Percentiles rank a stretch among this genome's conserved stretches.
These are phyloP conservation scores for Semicossyphus pulcher DNA, from an alignment of 2,113 vertebrate species.

Conservation along the genomic window DNA sequence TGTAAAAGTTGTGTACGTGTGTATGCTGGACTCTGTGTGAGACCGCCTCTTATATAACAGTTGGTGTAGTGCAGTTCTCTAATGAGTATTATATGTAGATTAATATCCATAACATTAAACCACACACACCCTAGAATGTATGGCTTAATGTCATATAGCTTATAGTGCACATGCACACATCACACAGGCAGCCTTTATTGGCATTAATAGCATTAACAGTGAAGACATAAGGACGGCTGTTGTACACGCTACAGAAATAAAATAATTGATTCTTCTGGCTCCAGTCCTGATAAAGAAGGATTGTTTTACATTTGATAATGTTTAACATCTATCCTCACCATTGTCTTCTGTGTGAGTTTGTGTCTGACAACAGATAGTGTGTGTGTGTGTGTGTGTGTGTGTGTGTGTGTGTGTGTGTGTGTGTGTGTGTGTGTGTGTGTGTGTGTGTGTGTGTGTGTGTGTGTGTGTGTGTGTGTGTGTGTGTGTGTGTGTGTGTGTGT, in stretches of 20 bases:
- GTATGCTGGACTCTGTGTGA: neutral
- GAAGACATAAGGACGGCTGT: conserved; percentile 1
- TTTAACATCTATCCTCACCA: neutral
- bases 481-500: conserved; percentile 9
- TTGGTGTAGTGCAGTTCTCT: conserved; percentile 19
- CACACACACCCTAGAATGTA: neutral
- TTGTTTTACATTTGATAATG: neutral
- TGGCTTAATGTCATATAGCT: too few species aligned
- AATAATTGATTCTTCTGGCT: conserved; percentile 1
- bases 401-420: neutral
- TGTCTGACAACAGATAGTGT: conserved; percentile 1
- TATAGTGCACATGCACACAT: neutral
- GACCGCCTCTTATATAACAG: conserved; percentile 20
- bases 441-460: neutral
- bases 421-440: conserved; percentile 7
- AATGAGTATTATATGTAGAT: conserved; percentile 51
- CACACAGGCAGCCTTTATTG: neutral
- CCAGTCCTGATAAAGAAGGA: neutral
- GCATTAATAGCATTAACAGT: conserved; percentile 17
- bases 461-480: too few species aligned
- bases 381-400: conserved; percentile 12
- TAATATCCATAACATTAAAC: conserved; percentile 46
- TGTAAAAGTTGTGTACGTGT: conserved; percentile 13
- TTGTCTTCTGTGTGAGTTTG: conserved; percentile 13
- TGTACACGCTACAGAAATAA: conserved; percentile 1